phyloP scores from a whole-genome alignment of 2,113 vertebrate genomes.

The Pampusana beccarii region DNA sequence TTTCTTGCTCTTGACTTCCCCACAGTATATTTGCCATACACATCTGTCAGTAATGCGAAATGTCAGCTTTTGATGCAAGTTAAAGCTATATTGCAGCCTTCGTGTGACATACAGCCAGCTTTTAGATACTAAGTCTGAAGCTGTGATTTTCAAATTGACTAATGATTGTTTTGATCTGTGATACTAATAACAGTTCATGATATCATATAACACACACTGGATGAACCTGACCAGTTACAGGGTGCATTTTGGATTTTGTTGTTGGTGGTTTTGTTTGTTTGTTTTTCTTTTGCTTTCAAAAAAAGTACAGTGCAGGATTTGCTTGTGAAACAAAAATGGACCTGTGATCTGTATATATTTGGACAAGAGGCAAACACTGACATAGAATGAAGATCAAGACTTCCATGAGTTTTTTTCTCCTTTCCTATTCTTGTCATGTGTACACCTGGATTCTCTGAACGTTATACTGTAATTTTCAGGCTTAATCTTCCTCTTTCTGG shows the following conservation, averaged over 20 bases:
- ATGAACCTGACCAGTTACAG: background rate
- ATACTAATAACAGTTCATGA: background rate
- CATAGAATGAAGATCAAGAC: background rate
- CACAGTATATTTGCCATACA: background rate
- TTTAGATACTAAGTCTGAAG: background rate
- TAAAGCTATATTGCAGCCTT: background rate
- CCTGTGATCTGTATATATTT: background rate
- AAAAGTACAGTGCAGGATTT: rapidly evolving
- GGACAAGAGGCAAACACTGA: background rate
- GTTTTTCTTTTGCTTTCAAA: background rate
- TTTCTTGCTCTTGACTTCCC: background rate
- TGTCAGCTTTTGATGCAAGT: background rate
- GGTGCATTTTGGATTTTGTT: background rate
- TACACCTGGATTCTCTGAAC: background rate
- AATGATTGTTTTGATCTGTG: background rate
- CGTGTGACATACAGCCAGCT: background rate
- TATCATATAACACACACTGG: background rate
- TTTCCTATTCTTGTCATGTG: background rate
- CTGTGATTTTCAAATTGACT: background rate
- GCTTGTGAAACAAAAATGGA: background rate
- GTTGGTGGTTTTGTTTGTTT: background rate
- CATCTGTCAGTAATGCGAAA: background rate
- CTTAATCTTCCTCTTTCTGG: background rate
- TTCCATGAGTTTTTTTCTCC: background rate
- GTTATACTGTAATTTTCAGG: background rate